Base-by-base conservation (phyloP, 23 tunicate species). In the Corella eumyota region DNA sequence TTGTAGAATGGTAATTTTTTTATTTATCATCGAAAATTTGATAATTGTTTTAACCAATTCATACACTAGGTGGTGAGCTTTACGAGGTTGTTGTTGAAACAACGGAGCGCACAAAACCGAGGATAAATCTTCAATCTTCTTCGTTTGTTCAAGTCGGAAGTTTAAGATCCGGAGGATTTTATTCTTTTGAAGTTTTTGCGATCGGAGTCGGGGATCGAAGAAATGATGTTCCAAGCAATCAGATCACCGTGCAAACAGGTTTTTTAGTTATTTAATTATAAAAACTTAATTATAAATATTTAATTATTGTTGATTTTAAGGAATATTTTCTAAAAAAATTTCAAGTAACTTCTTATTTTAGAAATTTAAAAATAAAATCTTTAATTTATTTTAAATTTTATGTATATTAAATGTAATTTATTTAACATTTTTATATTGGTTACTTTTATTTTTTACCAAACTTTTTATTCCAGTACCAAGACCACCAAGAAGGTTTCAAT, bases 181-280 rank as follows among this genome's bases (percentile, higher is more conserved):
- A 65, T 29, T 47, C 34, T 9, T 72, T 81, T 56, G 48, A 30
- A 40, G 79, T 81, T 27, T 61, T 38, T 36, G 57, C 90, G 11
- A 50, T 81, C 40, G 90, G 90, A 9, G 35, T 30, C 5, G 45
- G 56, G 23, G 69, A 66, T 6, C 47, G 63, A 62, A 35, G 25
- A 34, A 81, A 72, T 38, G 25, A n/a, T 21, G 34, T 21, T 15
- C 60, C 61, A 36, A 71, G 73, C 56, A 31, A 47, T 19, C n/a
- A 30, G 28, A 17, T 81, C 19, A 33, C 19, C 33, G 50, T 64
- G 9, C 90, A 81, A 73, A 81, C 90, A 35, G 50, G 90, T 81
- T n/a, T n/a, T n/a, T n/a, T n/a, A n/a, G n/a, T n/a, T n/a, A n/a
- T n/a, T n/a, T n/a, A n/a, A n/a, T n/a, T n/a, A n/a, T n/a, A n/a